Evolutionary conservation across 2,113 vertebrate genomes (phyloP).

Genomic region (Callorhinus ursinus): DNA sequence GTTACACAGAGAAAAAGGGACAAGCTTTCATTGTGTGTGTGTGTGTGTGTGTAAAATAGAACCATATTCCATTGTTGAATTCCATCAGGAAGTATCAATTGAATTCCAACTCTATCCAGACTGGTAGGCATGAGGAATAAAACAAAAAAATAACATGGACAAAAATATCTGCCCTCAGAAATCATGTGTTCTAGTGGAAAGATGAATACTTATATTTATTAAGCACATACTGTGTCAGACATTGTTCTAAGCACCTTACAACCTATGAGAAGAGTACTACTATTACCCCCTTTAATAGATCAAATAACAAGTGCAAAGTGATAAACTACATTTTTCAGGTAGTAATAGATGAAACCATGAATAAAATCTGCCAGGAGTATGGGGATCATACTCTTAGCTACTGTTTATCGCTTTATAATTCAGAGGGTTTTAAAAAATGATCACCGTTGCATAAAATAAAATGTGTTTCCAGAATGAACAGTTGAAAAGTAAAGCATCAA

Average conservation of each 20-base stretch:
- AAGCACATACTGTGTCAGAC: background rate
- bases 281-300: background rate
- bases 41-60: conserved; percentile 16
- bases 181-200: background rate
- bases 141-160: background rate
- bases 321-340: background rate
- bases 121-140: background rate
- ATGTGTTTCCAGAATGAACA: background rate
- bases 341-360: background rate
- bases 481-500: background rate
- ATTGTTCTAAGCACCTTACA: background rate
- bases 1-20: conserved; percentile 53
- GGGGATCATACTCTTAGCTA: background rate
- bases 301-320: background rate
- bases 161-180: background rate
- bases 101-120: background rate
- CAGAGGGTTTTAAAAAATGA: background rate
- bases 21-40: background rate
- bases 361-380: background rate
- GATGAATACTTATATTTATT: background rate
- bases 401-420: background rate
- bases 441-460: background rate
- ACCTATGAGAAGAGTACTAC: background rate
- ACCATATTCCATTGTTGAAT: background rate
- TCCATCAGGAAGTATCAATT: background rate